Base-by-base conservation (phyloP, 2,113 vertebrate genomes). In the Notarius lentiginosus region DNA sequence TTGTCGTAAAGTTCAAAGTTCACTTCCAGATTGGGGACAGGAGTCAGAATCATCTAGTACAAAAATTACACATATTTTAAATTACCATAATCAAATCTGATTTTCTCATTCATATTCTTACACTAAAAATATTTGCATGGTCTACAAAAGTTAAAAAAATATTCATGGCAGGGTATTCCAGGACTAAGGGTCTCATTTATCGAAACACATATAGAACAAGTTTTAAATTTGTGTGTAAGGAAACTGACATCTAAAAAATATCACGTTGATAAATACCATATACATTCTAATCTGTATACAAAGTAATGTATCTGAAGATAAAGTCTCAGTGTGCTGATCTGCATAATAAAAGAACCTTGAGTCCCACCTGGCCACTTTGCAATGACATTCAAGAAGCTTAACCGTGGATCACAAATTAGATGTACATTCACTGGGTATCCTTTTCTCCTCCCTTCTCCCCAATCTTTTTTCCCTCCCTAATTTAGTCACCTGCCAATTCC, bases 1-100 rank as follows among this genome's bases (percentile, higher is more conserved):
- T 97, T 97, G 89, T 98, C 97, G 89, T 94, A 97, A 56, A 98
- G 91, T n/a, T 97, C 96, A 61, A 96, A 91, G 63, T 96, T 95
- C 73, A 98, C 91, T n/a, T 96, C 96, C 87, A 96, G 96, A 81
- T 96, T 96, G 14, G 95, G 91, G 88, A 96, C 86, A 61, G 95
- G 93, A 73, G 88, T 95, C 89, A 97, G 92, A 58, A 97, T 93
- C 82, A 96, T 92, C 97, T 98, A 87, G n/a, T 47, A 30, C 14
- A 34, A 88, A 24, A 30, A 85, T 27, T 24, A 55, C 24, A 51
- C 18, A 49, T 10, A 41, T 27, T 55, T 55, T 55, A 30, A 18
- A 0, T 51, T 5, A 51, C 10, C 10, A 76, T 53, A 51, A 76
- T 51, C 20, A 3, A 49, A 49, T 49, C 0, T 51, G 27, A 18